These are phyloP conservation scores for Siphamia tubifer DNA, from an alignment of 2,113 vertebrate species.

Conservation along the genomic window DNA sequence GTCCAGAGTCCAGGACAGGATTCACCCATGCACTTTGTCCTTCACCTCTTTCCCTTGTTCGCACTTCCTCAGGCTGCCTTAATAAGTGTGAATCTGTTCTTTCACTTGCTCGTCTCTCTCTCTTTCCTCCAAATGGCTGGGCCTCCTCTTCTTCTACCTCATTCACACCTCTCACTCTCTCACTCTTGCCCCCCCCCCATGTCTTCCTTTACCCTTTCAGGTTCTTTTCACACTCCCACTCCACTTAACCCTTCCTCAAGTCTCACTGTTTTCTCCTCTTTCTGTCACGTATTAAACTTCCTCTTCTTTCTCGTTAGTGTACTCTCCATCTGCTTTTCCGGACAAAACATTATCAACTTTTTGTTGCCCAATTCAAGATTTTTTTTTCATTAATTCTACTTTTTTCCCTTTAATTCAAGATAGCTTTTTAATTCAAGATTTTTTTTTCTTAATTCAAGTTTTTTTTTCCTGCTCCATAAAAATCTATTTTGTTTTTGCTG, in stretches of 20 bases:
- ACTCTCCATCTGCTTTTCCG: background rate
- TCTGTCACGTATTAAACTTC: background rate
- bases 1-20: slow-evolving; percentile 45
- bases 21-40: slow-evolving; percentile 24
- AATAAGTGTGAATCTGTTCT: slow-evolving; percentile 47
- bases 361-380: too few species aligned
- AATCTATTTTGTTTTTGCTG: too few species aligned
- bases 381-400: too few species aligned
- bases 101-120: too few species aligned
- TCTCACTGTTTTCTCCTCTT: background rate
- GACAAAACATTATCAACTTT: too few species aligned
- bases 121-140: too few species aligned
- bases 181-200: slow-evolving; percentile 10
- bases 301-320: background rate
- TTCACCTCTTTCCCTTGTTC: background rate
- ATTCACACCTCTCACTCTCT: background rate
- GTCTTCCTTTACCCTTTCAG: background rate
- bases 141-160: slow-evolving; percentile 17
- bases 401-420: too few species aligned
- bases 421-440: too few species aligned
- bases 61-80: slow-evolving; percentile 22
- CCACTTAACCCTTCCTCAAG: background rate
- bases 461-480: too few species aligned
- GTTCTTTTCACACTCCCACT: slow-evolving; percentile 35
- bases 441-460: too few species aligned